Evolutionary conservation across 2,797 vertebrate species (phyloP), one percentile per base, ranked within the genome.

Genomic region (Cryptoblepharus egeriae): DNA sequence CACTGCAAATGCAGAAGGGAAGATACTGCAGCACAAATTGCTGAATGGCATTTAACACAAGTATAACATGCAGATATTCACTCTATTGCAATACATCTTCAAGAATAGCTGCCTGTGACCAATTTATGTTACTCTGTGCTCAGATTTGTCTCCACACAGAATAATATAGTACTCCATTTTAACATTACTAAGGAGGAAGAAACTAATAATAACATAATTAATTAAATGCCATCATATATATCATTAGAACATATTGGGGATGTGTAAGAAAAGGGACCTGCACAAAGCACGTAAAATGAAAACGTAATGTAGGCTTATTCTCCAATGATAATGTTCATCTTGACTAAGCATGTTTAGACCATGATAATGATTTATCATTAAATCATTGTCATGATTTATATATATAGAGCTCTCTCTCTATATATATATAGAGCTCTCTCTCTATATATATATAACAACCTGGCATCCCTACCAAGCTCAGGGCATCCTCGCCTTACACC

Each of bases 1-100:
- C 77, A 80, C 89, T 83, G 63, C 35, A 92, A 92, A 90, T 85
- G 83, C 28, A 63, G 42, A 81, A 82, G 85, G 82, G 60, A 78
- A 10, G 87, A 74, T 83, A 90, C 87, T 30, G 91, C 83, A 88
- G 88, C 85, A 88, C 89, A 94, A 92, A 93, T 90, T 90, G 87
- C 88, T 89, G 83, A 72, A 90, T 88, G 91, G 74, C 0, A 0
- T 80, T 92, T 84, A 89, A 86, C 83, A 83, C 3, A 67, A 90
- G 88, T 88, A 70, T 28, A 87, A 81, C 60, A 85, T 0, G 1
- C 78, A 88, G 63, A 87, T 85, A 90, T 89, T 86, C 85, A 79
- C 74, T 88, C 80, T 61, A 80, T 80, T 79, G 78, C 76, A 80
- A 77, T 88, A 91, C 72, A 81, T 74, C 90, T 89, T 90, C 82